A percentile compares a stretch with the other conserved stretches of the same genome.
Conservation (phyloP, 2,888 invertebrate genomes). For the Sthenelais limicola region DNA sequence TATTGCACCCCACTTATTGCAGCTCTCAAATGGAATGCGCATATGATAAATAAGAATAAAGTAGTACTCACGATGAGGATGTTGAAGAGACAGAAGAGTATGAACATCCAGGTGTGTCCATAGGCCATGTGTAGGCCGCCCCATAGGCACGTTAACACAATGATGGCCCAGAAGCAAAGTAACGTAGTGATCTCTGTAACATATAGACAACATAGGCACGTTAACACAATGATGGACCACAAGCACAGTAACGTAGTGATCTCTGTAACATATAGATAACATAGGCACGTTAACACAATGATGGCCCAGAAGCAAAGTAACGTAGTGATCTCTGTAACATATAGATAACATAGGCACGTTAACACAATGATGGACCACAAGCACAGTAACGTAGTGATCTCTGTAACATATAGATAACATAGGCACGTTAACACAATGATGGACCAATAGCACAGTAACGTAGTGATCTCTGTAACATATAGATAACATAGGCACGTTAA, state of each 20-base stretch:
- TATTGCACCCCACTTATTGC: not conserved
- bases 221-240: too few species aligned
- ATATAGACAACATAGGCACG: too few species aligned
- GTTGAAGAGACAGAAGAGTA: slow-evolving; percentile 67
- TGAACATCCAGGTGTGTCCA: slow-evolving; percentile 67
- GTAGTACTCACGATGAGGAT: slow-evolving; percentile 49
- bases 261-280: too few species aligned
- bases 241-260: too few species aligned
- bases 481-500: too few species aligned
- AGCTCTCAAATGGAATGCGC: not conserved
- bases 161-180: slow-evolving; percentile 63
- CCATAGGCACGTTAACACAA: slow-evolving; percentile 66
- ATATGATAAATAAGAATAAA: not conserved
- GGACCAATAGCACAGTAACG: too few species aligned
- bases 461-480: too few species aligned
- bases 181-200: slow-evolving; percentile 61
- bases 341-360: too few species aligned
- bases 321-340: slow-evolving; percentile 61
- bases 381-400: too few species aligned
- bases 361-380: too few species aligned
- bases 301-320: slow-evolving; percentile 63
- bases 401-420: too few species aligned
- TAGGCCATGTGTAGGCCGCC: slow-evolving; percentile 69
- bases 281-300: slow-evolving; percentile 63
- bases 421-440: too few species aligned